These are phyloP conservation scores for Gulo gulo DNA, from an alignment of 2,113 vertebrate species.

Conservation along the genomic window DNA sequence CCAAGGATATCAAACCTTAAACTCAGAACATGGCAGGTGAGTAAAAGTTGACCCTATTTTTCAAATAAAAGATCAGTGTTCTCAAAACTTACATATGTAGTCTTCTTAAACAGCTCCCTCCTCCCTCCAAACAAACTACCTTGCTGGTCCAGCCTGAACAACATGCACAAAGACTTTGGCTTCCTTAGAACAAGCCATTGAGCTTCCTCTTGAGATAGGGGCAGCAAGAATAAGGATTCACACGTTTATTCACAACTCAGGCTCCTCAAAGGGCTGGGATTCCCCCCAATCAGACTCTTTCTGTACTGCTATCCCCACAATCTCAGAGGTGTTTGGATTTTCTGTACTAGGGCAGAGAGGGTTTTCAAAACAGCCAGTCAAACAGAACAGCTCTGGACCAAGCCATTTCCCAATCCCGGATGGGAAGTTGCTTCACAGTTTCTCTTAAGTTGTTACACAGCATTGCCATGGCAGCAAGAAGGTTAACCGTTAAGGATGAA, in stretches of 20 bases:
- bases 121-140: conserved; percentile 78
- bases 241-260: conserved; percentile 59
- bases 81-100: conserved; percentile 74
- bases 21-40: conserved; percentile 81
- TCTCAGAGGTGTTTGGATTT: conserved; percentile 65
- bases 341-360: conserved; percentile 52
- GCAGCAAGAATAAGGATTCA: conserved; percentile 62
- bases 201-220: conserved; percentile 72
- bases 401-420: conserved; percentile 65
- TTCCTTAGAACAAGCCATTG: conserved; percentile 70
- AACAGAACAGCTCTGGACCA: conserved; percentile 65
- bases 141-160: conserved; percentile 73
- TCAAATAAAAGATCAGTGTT: conserved; percentile 77
- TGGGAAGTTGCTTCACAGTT: conserved; percentile 73
- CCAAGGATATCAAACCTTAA: conserved; percentile 79
- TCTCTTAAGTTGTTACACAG: conserved; percentile 36
- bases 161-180: conserved; percentile 74
- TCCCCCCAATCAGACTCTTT: conserved; percentile 41
- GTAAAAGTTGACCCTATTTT: conserved; percentile 78
- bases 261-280: conserved; percentile 53
- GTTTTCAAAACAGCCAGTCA: conserved; percentile 74
- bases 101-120: conserved; percentile 75
- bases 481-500: conserved; percentile 65
- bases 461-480: conserved; percentile 58
- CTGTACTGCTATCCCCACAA: conserved; percentile 52